Percentiles rank a stretch among this genome's conserved stretches.
Evolutionary conservation across 2,888 invertebrate species (phyloP).

Genomic region (Polyommatus icarus): DNA sequence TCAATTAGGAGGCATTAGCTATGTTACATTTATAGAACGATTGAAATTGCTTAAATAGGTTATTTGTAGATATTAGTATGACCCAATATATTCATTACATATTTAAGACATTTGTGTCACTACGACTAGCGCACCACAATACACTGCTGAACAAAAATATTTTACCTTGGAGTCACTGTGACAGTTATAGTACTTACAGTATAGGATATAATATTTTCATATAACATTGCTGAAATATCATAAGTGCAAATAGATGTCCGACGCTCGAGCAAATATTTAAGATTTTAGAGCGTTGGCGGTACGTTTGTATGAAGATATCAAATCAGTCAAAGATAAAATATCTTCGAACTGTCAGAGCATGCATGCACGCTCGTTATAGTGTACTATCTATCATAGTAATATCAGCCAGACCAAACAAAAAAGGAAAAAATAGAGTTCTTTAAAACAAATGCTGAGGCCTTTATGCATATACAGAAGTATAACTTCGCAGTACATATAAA

Average conservation of each 20-base stretch:
- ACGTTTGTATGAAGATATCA: not conserved
- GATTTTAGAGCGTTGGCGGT: not conserved
- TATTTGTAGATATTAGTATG: constrained; percentile 11
- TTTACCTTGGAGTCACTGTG: not conserved
- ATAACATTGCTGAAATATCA: not conserved
- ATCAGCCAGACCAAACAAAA: not conserved
- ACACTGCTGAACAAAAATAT: not conserved
- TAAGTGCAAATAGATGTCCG: not conserved
- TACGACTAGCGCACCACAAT: not conserved
- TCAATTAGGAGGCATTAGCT: constrained; percentile 22
- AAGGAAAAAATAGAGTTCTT: not conserved
- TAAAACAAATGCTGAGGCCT: not conserved
- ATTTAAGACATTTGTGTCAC: not conserved
- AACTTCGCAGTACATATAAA: not conserved
- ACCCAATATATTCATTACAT: not conserved
- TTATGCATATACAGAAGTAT: not conserved
- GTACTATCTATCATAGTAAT: not conserved
- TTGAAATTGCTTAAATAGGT: not conserved
- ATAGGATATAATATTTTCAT: not conserved
- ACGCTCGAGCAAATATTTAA: not conserved
- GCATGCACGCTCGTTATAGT: not conserved
- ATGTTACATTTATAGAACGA: constrained; percentile 1
- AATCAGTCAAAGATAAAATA: not conserved
- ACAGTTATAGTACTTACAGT: not conserved
- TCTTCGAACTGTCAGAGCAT: not conserved